Conservation (phyloP, 2,797 vertebrate species). For the Hippopotamyrus pictus region DNA sequence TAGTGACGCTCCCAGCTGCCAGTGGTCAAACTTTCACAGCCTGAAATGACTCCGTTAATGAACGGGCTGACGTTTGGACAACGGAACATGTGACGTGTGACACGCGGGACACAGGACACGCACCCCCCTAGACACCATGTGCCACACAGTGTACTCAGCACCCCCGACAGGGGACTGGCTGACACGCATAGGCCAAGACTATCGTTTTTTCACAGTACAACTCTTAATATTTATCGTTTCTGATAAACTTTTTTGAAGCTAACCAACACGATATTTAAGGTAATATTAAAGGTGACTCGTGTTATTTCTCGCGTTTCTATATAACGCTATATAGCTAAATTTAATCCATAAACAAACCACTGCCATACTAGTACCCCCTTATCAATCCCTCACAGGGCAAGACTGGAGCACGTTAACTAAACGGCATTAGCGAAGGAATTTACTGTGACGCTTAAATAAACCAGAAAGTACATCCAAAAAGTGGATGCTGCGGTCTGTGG, state of each 20-base stretch:
- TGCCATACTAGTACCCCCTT: background rate
- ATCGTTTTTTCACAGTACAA: background rate
- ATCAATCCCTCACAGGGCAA: background rate
- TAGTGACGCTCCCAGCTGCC: constrained; percentile 44
- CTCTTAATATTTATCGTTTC: background rate
- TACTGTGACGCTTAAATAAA: background rate
- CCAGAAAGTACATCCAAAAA: background rate
- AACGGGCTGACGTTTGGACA: constrained; percentile 59
- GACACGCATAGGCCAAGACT: background rate
- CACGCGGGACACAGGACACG: background rate
- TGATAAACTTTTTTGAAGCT: background rate
- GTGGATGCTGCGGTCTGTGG: no score
- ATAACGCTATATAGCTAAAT: background rate
- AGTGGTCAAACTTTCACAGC: constrained; percentile 58
- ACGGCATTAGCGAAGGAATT: background rate
- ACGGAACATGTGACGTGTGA: constrained; percentile 31
- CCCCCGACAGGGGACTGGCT: background rate
- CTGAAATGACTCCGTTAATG: constrained; percentile 48
- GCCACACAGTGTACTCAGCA: background rate
- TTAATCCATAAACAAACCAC: background rate
- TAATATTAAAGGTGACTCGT: background rate
- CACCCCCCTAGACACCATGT: background rate
- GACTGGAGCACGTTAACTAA: background rate
- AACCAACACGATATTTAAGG: background rate
- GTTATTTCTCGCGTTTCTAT: background rate